Evolutionary conservation across 2,888 invertebrate species (phyloP).

Genomic region (Rhodophaea formosa): DNA sequence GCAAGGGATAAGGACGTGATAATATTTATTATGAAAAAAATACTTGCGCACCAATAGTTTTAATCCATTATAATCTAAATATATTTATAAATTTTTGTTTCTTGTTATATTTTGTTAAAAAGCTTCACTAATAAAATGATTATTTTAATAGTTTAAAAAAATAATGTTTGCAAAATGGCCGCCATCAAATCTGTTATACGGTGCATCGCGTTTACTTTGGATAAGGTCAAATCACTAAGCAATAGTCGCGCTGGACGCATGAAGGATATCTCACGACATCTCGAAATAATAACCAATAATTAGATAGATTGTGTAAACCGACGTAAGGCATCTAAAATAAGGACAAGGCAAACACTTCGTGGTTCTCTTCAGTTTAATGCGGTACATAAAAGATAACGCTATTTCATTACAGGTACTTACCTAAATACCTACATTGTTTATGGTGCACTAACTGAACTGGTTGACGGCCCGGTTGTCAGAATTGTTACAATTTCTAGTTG

Average conservation of each 20-base stretch:
- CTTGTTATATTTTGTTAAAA: too few species aligned
- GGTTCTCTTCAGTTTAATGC: constrained; percentile 19
- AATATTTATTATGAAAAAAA: too few species aligned
- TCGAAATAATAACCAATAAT: constrained; percentile 41
- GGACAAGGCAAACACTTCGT: constrained; percentile 53
- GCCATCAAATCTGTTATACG: too few species aligned
- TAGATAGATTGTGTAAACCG: constrained; percentile 47
- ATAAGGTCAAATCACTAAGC: constrained; percentile 6
- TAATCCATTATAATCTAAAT: too few species aligned
- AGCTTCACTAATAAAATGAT: too few species aligned
- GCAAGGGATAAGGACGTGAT: too few species aligned
- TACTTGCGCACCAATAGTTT: too few species aligned
- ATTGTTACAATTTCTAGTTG: too few species aligned
- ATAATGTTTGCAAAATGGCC: too few species aligned
- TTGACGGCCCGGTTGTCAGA: too few species aligned
- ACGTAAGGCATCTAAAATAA: constrained; percentile 43
- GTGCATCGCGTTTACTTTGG: background rate
- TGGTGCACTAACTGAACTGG: background rate
- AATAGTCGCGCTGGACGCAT: constrained; percentile 14
- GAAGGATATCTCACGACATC: constrained; percentile 30
- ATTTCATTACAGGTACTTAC: background rate
- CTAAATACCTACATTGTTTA: background rate
- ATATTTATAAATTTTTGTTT: too few species aligned
- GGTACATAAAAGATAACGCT: background rate
- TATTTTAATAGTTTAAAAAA: too few species aligned